Conservation (phyloP, 2,888 invertebrate species). For the Crioceris asparagi region DNA sequence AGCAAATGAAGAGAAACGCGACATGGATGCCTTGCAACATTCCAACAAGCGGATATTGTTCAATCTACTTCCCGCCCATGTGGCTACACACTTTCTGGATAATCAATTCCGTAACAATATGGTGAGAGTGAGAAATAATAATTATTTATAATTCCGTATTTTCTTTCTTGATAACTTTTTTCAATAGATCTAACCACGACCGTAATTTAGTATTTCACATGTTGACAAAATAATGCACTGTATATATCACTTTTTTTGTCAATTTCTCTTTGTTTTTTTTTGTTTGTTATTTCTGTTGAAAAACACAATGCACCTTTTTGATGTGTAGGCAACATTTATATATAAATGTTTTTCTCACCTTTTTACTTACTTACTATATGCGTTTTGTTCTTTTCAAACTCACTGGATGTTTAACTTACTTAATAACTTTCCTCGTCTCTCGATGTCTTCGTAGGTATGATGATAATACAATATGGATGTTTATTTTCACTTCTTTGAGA, state of each 20-base stretch:
- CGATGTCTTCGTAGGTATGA: too few species aligned
- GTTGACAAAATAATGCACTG: background rate
- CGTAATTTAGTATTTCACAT: too few species aligned
- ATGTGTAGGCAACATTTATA: slow-evolving; percentile 27
- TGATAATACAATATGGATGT: too few species aligned
- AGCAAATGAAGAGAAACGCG: slow-evolving; percentile 82
- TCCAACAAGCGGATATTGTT: slow-evolving; percentile 81
- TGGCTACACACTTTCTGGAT: slow-evolving; percentile 85
- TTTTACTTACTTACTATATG: too few species aligned
- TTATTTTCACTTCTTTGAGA: too few species aligned
- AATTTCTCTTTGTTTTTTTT: slow-evolving; percentile 11
- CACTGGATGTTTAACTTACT: too few species aligned
- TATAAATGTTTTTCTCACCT: slow-evolving; percentile 5
- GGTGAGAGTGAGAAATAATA: slow-evolving; percentile 50
- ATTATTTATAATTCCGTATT: too few species aligned
- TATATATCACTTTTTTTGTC: background rate
- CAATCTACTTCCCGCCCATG: slow-evolving; percentile 83
- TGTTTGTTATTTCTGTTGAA: slow-evolving; percentile 11
- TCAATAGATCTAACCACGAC: background rate
- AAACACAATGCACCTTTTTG: slow-evolving; percentile 5
- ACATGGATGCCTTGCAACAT: slow-evolving; percentile 87
- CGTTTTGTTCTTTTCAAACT: too few species aligned
- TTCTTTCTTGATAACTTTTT: slow-evolving; percentile 6
- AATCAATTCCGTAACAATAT: slow-evolving; percentile 80
- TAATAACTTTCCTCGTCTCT: too few species aligned